These are phyloP conservation scores for Embidobia sp. DNA, from an alignment of 2,888 invertebrate genomes.

Conservation along the genomic window DNA sequence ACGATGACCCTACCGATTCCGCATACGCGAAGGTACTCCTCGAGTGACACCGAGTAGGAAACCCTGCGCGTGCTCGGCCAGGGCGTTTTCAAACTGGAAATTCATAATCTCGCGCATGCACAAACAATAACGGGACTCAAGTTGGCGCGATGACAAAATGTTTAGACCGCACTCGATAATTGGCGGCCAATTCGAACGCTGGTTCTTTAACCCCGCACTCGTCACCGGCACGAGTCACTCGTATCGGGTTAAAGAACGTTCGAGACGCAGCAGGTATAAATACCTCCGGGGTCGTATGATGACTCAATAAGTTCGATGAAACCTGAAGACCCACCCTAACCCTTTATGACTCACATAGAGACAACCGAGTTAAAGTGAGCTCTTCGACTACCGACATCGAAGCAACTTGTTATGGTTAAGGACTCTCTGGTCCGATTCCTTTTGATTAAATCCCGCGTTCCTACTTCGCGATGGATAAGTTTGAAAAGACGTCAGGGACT, in stretches of 20 bases:
- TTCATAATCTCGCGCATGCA: constrained; percentile 47
- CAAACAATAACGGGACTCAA: constrained; percentile 42
- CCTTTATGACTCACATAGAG: too few relatives aligned
- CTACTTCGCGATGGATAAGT: too few relatives aligned
- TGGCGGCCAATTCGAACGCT: constrained; percentile 21
- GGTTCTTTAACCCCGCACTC: constrained; percentile 17
- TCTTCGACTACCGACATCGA: too few relatives aligned
- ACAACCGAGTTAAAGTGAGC: too few relatives aligned
- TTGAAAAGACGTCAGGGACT: too few relatives aligned
- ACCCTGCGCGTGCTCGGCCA: constrained; percentile 36
- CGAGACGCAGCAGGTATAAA: too few relatives aligned
- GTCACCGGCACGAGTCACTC: background rate
- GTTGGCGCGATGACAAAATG: constrained; percentile 39
- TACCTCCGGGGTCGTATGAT: too few relatives aligned
- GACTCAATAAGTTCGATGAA: too few relatives aligned
- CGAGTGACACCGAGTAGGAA: constrained; percentile 46
- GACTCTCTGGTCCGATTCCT: too few relatives aligned
- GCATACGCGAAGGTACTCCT: constrained; percentile 61
- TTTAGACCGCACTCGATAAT: constrained; percentile 47
- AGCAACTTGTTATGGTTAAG: too few relatives aligned
- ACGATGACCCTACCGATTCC: constrained; percentile 72
- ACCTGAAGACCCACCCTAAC: too few relatives aligned
- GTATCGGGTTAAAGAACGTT: background rate
- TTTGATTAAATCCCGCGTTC: too few relatives aligned
- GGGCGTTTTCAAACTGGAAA: constrained; percentile 60